phyloP scores from a whole-genome alignment of 2,888 invertebrate genomes.

The Cerceris rybyensis region DNA sequence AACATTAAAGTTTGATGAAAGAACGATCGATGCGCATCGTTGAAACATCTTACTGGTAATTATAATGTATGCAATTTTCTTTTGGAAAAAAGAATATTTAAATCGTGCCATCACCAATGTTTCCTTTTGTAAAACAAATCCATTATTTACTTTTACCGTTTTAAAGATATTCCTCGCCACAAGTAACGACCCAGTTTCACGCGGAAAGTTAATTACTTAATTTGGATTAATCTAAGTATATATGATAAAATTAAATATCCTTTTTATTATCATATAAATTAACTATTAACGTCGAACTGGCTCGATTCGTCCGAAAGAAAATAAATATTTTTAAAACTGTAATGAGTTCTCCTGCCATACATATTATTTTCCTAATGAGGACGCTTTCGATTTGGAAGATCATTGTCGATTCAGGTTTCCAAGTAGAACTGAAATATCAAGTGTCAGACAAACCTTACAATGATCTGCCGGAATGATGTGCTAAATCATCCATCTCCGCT shows the following conservation, averaged over 20 bases:
- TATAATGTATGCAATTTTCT: neutral
- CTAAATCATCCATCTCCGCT: conserved; percentile 27
- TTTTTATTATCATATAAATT: no score
- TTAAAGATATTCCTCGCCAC: neutral
- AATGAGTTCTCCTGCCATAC: no score
- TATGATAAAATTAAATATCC: no score
- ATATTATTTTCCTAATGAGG: neutral
- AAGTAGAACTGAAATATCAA: conserved; percentile 32
- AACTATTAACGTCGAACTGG: no score
- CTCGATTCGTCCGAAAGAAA: no score
- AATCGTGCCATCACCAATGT: no score
- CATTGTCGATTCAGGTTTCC: conserved; percentile 9
- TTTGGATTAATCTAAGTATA: no score
- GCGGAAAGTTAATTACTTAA: neutral
- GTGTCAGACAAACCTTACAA: conserved; percentile 12
- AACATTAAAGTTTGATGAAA: neutral
- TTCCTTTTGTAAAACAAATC: no score
- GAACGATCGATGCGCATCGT: neutral
- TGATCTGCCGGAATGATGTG: conserved; percentile 38
- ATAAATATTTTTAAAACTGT: no score
- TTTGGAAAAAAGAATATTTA: neutral
- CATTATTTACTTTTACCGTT: no score
- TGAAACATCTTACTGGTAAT: neutral
- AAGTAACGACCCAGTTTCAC: neutral
- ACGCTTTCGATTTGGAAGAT: neutral